Evolutionary conservation across 1,140 invertebrate genomes (phyloP), one percentile per base, ranked within the genome.

Genomic region (Drosophila lini): DNA sequence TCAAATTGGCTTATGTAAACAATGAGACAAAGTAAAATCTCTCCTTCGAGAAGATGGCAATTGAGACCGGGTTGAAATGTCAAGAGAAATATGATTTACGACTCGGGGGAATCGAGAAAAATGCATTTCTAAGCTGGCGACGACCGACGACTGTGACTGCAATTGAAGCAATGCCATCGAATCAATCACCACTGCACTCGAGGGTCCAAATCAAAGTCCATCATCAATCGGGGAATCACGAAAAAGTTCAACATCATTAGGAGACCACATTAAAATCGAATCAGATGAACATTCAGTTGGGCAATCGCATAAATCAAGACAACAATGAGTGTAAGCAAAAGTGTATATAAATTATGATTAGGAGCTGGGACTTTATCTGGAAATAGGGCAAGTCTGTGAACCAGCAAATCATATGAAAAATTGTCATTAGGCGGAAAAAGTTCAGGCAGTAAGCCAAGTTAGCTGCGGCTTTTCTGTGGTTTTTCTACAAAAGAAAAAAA

Each of bases 1-100:
- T 88, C 84, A 88, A 88, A 88, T 83, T 83, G 80, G 61, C 68
- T 89, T 83, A 83, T 89, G 80, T 80, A 88, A 88, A 80, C 73
- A 86, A 74, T 88, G 38, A 50, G 42, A 25, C 52, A 38, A 38
- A 55, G 10, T 38, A 38, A 38, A 38, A 10, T 55, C 52, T 38
- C 53, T 38, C 65, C 25, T 64, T 57, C 34, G 41, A 44, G 74
- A 28, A 61, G 52, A 67, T 83, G 76, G 48, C 77, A 80, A 88
- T 88, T 82, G 84, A 55, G 56, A 64, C 40, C 40, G 44, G 81
- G 83, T 82, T 78, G 79, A 88, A 83, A 88, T 83, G 83, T 86
- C 83, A 86, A 88, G 80, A 88, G 80, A 70, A 88, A 82, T 77
- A 88, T 86, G 83, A 88, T 86, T 88, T 82, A 86, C 64, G 61